phyloP scores from a whole-genome alignment of 2,113 vertebrate species.

The Pycnonotus jocosus region DNA sequence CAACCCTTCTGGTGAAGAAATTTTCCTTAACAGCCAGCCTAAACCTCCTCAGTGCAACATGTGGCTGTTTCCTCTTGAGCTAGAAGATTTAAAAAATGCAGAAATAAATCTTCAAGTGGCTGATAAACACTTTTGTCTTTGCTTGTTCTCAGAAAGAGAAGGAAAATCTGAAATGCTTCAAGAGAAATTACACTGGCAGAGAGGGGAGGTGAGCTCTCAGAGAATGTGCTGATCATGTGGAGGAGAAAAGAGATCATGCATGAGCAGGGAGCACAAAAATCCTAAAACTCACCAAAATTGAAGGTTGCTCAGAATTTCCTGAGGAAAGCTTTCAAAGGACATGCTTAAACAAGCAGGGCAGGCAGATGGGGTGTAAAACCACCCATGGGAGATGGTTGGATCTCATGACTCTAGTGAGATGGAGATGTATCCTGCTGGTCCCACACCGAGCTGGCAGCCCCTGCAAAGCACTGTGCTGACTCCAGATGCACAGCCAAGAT shows the following conservation, averaged over 20 bases:
- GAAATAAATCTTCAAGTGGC: not conserved
- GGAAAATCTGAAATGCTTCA: not conserved
- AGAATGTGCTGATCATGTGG: not conserved
- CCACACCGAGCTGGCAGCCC: rapidly evolving
- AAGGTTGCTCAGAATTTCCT: not conserved
- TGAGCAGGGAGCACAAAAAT: not conserved
- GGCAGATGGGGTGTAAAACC: not conserved
- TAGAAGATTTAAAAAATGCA: not conserved
- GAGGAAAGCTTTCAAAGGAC: not conserved
- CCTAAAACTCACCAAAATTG: not conserved
- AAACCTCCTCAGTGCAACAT: not conserved
- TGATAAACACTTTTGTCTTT: not conserved
- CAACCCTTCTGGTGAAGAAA: not conserved
- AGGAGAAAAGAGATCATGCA: not conserved
- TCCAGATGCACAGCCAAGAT: rapidly evolving
- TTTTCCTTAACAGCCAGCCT: not conserved
- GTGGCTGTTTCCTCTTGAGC: not conserved
- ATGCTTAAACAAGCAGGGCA: not conserved
- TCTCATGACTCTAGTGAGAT: rapidly evolving
- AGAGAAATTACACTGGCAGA: not conserved
- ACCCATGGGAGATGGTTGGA: not conserved
- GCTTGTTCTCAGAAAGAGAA: not conserved
- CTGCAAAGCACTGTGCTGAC: not conserved
- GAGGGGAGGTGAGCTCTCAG: not conserved
- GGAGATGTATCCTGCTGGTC: rapidly evolving